Evolutionary conservation across 2,113 vertebrate species (phyloP), one percentile per base, ranked within the genome.

Genomic region (Cottus gobio): DNA sequence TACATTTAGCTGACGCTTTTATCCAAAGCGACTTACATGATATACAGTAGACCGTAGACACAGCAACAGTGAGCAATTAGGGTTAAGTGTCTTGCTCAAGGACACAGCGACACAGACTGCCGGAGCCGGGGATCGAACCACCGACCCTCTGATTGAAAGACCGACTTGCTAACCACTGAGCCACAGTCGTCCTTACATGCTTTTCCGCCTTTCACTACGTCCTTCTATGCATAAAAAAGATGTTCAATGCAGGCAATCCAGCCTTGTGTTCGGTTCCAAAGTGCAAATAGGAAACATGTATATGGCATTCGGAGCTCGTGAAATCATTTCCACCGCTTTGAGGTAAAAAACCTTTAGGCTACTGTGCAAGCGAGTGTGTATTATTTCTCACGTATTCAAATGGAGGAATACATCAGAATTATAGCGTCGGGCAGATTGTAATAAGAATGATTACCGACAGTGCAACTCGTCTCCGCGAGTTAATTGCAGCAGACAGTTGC

Each of bases 281-380:
- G 63, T 61, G 69, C 78, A 42, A 31, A 30, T 30, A 60, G 72
- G 46, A 82, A 75, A 80, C 72, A 80, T 26, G 50, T 64, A 72
- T 64, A 72, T 74, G 77, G n/a, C 73, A 78, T 83, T 88, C 66
- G 84, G 75, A 86, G 79, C 48, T 9, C 66, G 52, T n/a, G 58
- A 60, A 80, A 77, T 83, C 9, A 82, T 86, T 74, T 79, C 11
- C 75, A 75, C 2, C 0, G 18, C 88, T 83, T 69, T 42, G 67
- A 71, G 72, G 75, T 34, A 81, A 83, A 87, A 31, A 83, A 57
- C 58, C 68, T 86, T 72, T 1, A 71, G 69, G 84, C 71, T 75
- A 50, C 34, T 56, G 28, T 7, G 68, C 26, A 56, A 16, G 34
- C 30, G 8, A 24, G 10, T n/a, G 24, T 52, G 13, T 26, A 28